These are phyloP conservation scores for Nesoenas mayeri DNA, from an alignment of 2,113 vertebrate genomes.

Conservation along the genomic window DNA sequence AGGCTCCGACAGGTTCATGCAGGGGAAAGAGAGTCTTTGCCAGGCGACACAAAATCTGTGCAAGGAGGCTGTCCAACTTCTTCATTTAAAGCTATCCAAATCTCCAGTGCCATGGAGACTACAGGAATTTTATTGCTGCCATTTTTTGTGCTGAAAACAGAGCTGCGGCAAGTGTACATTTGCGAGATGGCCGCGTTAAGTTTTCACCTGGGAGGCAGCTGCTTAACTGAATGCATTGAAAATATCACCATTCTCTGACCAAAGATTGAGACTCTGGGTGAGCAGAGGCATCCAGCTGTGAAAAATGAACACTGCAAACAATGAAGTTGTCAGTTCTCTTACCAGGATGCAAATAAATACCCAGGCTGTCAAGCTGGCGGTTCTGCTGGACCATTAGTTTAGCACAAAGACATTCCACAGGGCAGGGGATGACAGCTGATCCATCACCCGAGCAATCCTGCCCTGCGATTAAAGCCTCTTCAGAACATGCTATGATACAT, in stretches of 20 bases:
- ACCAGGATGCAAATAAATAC: slow-evolving; percentile 80
- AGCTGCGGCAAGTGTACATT: not conserved
- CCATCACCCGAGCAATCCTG: slow-evolving; percentile 42
- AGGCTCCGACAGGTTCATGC: not conserved
- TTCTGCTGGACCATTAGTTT: slow-evolving; percentile 77
- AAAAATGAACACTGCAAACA: slow-evolving; percentile 79
- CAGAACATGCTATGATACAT: slow-evolving; percentile 18
- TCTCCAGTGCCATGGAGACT: not conserved
- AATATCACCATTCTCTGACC: slow-evolving; percentile 61
- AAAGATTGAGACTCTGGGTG: slow-evolving; percentile 61
- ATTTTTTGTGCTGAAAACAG: not conserved
- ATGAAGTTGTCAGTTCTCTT: slow-evolving; percentile 78
- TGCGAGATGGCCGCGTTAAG: not conserved
- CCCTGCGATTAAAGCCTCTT: slow-evolving; percentile 30
- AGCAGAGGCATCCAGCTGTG: slow-evolving; percentile 71
- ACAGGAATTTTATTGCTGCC: not conserved
- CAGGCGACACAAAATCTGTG: fast-evolving
- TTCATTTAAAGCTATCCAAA: not conserved
- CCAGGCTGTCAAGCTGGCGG: slow-evolving; percentile 39
- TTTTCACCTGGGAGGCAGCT: slow-evolving; percentile 55
- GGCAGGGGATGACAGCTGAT: slow-evolving; percentile 65
- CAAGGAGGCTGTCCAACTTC: not conserved
- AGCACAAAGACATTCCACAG: slow-evolving; percentile 74
- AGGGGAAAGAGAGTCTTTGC: not conserved
- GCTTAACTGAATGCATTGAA: slow-evolving; percentile 39